phyloP scores from a whole-genome alignment of 1,140 invertebrate species.

The Drosophila rufa region DNA sequence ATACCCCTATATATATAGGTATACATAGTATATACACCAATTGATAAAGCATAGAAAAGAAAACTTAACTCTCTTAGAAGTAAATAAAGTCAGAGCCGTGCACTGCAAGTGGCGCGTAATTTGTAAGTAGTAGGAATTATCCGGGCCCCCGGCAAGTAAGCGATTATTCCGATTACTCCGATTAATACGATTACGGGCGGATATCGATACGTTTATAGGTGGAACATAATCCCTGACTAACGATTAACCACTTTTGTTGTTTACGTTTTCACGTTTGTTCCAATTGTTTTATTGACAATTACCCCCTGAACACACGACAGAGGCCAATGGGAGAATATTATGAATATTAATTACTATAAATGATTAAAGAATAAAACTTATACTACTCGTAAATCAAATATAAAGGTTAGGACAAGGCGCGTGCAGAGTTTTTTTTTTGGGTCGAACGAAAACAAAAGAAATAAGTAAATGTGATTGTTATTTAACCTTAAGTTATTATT shows the following conservation, averaged over 20 bases:
- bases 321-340: constrained; percentile 51
- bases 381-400: constrained; percentile 51
- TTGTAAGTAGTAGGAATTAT: constrained; percentile 74
- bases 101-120: constrained; percentile 68
- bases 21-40: constrained; percentile 7
- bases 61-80: constrained; percentile 28
- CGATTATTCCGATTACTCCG: constrained; percentile 1
- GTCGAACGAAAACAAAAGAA: constrained; percentile 51
- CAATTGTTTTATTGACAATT: constrained; percentile 83
- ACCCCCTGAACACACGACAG: constrained; percentile 10
- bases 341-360: constrained; percentile 50
- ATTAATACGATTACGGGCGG: constrained; percentile 11
- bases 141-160: constrained; percentile 29
- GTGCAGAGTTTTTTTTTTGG: constrained; percentile 65
- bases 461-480: constrained; percentile 84
- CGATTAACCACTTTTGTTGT: constrained; percentile 63
- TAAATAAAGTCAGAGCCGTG: constrained; percentile 34
- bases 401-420: constrained; percentile 32
- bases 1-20: constrained; percentile 9
- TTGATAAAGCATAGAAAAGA: constrained; percentile 16
- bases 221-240: constrained; percentile 45
- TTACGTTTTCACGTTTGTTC: constrained; percentile 68
- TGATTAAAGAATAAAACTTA: constrained; percentile 23
- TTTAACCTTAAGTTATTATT: constrained; percentile 82
- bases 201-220: constrained; percentile 16